These are phyloP conservation scores for Podotricha telesiphe DNA, from an alignment of 2,888 invertebrate species.

Conservation along the genomic window DNA sequence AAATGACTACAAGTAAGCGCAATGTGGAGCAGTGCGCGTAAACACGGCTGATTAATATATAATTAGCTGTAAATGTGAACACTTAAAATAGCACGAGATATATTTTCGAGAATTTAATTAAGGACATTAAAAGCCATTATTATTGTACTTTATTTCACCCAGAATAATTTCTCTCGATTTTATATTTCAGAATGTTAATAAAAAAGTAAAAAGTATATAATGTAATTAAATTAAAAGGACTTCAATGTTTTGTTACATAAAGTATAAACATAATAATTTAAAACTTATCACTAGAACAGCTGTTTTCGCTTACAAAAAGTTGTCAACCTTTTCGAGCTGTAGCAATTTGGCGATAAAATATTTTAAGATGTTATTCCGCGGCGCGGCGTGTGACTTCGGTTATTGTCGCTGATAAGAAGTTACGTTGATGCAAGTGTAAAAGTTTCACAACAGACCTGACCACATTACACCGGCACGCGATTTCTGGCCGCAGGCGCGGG, in stretches of 20 bases:
- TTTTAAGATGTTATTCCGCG: slow-evolving; percentile 4
- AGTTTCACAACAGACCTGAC: slow-evolving; percentile 9
- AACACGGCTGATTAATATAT: slow-evolving; percentile 29
- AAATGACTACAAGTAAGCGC: background rate
- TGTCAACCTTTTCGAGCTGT: slow-evolving; percentile 22
- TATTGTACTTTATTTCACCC: slow-evolving; percentile 2
- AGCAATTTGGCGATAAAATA: slow-evolving; percentile 15
- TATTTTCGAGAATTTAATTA: slow-evolving; percentile 15
- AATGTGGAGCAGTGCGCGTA: background rate
- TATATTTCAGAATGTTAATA: background rate
- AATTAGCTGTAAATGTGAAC: slow-evolving; percentile 27
- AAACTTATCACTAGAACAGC: background rate
- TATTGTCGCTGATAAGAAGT: background rate
- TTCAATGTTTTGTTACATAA: background rate
- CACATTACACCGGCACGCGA: background rate
- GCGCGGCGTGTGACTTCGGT: background rate
- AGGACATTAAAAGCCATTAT: background rate
- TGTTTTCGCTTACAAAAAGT: slow-evolving; percentile 5
- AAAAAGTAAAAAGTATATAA: background rate
- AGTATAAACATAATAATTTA: background rate
- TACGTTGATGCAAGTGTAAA: background rate
- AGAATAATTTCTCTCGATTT: background rate
- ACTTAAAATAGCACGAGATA: slow-evolving; percentile 28
- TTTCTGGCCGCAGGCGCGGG: slow-evolving; percentile 5
- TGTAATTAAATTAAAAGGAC: background rate